phyloP scores from a whole-genome alignment of 2,888 invertebrate species.

The Drosophila crucigera region DNA sequence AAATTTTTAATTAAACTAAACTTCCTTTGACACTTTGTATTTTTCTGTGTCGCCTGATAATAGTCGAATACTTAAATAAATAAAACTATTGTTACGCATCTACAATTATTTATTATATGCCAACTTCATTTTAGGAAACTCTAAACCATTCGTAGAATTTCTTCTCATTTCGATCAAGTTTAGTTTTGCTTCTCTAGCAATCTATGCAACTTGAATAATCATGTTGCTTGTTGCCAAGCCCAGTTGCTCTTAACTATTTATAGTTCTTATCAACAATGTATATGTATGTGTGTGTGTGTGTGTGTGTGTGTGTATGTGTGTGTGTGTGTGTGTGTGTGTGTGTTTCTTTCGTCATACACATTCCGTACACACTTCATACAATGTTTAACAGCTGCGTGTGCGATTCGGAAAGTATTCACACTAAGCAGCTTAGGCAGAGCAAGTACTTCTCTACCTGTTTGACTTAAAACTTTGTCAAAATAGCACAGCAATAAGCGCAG shows the following conservation, averaged over 20 bases:
- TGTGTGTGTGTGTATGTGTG: neutral
- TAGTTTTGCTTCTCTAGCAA: slow-evolving; percentile 4
- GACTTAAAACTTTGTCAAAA: neutral
- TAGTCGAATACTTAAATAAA: neutral
- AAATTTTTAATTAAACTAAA: no score
- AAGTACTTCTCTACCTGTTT: neutral
- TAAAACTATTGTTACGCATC: neutral
- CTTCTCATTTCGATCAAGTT: neutral
- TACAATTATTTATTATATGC: neutral
- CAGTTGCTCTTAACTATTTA: slow-evolving; percentile 34
- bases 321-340: neutral
- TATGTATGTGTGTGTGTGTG: neutral
- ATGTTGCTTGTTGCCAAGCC: slow-evolving; percentile 36
- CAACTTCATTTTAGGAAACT: neutral
- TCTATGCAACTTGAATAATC: slow-evolving; percentile 27
- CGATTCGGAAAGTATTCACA: slow-evolving; percentile 31
- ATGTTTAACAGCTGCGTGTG: slow-evolving; percentile 24
- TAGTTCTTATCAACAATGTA: slow-evolving; percentile 39
- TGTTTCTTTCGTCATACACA: slow-evolving; percentile 25
- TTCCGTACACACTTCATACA: slow-evolving; percentile 11
- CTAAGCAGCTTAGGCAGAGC: slow-evolving; percentile 1
- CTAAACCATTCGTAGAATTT: neutral
- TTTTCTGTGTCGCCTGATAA: neutral
- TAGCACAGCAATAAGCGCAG: neutral
- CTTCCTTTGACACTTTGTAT: neutral